Evolutionary conservation across 2,888 invertebrate genomes (phyloP).

Genomic region (Coleophora flavipennella): DNA sequence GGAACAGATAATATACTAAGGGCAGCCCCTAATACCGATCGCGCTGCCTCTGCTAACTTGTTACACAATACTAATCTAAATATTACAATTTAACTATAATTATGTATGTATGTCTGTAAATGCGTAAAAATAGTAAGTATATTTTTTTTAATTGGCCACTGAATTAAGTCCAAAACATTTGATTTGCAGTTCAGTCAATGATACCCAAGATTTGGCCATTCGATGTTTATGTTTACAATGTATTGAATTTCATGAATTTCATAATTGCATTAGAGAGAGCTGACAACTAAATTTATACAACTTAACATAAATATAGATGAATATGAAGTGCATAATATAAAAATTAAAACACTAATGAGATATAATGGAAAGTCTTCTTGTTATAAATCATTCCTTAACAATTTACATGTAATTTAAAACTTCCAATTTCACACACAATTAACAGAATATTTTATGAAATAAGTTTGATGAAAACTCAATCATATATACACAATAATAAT

Average conservation of each 20-base stretch:
- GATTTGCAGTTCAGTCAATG: too few species aligned
- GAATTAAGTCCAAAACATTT: conserved; percentile 25
- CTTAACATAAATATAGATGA: conserved; percentile 47
- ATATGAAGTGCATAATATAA: conserved; percentile 28
- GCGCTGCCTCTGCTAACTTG: conserved; percentile 41
- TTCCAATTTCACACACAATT: conserved; percentile 31
- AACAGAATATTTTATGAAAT: conserved; percentile 26
- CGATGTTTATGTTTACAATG: conserved; percentile 9
- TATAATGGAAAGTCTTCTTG: conserved; percentile 45
- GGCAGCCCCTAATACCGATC: conserved; percentile 29
- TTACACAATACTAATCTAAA: conserved; percentile 61
- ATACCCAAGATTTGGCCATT: too few species aligned
- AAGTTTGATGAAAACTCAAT: conserved; percentile 32
- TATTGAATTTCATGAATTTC: conserved; percentile 32
- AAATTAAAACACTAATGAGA: conserved; percentile 50
- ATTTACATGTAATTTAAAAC: conserved; percentile 54
- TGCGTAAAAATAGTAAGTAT: conserved; percentile 64
- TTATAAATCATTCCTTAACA: conserved; percentile 47
- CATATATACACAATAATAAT: conserved; percentile 48
- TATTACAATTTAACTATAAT: conserved; percentile 49
- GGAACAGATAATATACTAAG: conserved; percentile 40
- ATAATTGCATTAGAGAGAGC: conserved; percentile 56
- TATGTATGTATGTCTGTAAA: conserved; percentile 56
- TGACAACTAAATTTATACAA: conserved; percentile 60
- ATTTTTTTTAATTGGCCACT: conserved; percentile 64